phyloP scores from a whole-genome alignment of 2,797 vertebrate species.

The Lutjanus campechanus region DNA sequence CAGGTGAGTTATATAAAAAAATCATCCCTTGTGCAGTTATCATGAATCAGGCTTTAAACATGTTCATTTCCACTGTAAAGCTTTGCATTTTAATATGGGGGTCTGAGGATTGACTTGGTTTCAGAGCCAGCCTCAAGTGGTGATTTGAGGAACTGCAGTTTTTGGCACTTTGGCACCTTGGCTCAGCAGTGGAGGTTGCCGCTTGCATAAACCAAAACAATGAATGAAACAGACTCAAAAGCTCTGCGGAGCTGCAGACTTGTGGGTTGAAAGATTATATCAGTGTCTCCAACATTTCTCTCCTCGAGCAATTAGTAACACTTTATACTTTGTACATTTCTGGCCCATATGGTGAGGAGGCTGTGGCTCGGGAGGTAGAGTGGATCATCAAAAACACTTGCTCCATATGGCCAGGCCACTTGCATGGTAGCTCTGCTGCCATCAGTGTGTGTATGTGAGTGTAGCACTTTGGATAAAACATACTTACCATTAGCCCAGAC shows the following conservation, averaged over 20 bases:
- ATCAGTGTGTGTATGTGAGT: no score
- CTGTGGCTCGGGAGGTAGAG: not conserved
- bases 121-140: no score
- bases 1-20: no score
- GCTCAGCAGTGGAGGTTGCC: no score
- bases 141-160: no score
- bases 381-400: not conserved
- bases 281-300: not conserved
- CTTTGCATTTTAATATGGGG: no score
- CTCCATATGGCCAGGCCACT: not conserved
- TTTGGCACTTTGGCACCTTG: no score
- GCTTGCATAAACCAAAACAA: not conserved
- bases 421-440: not conserved
- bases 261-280: not conserved
- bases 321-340: not conserved
- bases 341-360: not conserved
- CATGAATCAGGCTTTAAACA: no score
- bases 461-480: no score
- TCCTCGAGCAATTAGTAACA: not conserved
- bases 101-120: no score
- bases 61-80: no score
- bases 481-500: not conserved
- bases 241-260: not conserved
- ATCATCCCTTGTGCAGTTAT: no score
- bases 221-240: not conserved